Percentiles rank a stretch among this genome's conserved stretches.
Evolutionary conservation across 1,140 invertebrate genomes (phyloP).

Genomic region (Paralvinella palmiformis): DNA sequence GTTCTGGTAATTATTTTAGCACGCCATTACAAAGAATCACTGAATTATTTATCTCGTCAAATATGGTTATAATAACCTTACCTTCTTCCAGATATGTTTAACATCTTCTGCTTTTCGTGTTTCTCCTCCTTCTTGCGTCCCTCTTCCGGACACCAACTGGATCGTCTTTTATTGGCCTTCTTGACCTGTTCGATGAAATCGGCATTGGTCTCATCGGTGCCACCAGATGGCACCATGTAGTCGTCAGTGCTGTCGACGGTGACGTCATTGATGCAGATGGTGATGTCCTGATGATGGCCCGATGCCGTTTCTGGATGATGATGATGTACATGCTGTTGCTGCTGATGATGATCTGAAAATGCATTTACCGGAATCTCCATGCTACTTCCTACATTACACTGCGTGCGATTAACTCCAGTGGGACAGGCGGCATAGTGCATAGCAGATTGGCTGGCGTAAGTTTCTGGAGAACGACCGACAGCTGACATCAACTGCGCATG

Average conservation of each 20-base stretch:
- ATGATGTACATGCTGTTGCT: not conserved
- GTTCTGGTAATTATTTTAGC: too few relatives aligned
- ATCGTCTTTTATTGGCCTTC: conserved; percentile 20
- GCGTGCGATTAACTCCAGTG: not conserved
- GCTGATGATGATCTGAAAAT: not conserved
- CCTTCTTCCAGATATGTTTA: conserved; percentile 20
- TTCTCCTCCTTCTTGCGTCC: conserved; percentile 16
- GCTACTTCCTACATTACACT: not conserved
- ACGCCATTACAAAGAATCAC: too few relatives aligned
- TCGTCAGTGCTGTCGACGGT: conserved; percentile 36
- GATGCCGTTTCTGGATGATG: not conserved
- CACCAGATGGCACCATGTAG: not conserved
- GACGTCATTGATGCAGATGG: conserved; percentile 41
- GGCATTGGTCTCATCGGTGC: conserved; percentile 2
- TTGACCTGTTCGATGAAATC: not conserved
- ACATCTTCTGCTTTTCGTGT: conserved; percentile 17
- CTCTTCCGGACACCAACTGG: conserved; percentile 31
- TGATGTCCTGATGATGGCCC: conserved; percentile 16
- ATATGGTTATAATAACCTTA: too few relatives aligned
- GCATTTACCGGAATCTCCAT: not conserved
- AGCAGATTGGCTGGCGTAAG: too few relatives aligned
- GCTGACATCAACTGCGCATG: too few relatives aligned
- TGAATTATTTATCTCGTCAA: too few relatives aligned
- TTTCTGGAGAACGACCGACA: too few relatives aligned
- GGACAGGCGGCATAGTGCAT: not conserved